A percentile compares a stretch with the other conserved stretches of the same genome.
Evolutionary conservation across 1,140 invertebrate species (phyloP).

Genomic region (Augochlora pura): DNA sequence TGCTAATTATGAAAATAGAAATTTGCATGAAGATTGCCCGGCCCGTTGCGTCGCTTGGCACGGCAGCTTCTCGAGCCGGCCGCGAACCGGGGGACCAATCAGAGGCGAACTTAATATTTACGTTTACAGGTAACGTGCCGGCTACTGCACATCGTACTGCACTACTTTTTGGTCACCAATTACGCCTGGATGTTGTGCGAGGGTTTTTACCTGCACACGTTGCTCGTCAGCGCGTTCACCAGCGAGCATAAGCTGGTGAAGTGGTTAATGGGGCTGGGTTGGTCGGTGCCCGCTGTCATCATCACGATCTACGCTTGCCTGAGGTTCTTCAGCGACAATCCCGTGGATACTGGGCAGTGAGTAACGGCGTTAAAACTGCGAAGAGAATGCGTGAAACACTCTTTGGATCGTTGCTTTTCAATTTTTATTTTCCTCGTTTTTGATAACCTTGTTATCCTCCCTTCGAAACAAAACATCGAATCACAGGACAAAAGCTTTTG

Average conservation of each 20-base stretch:
- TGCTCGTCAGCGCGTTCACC: conserved; percentile 94
- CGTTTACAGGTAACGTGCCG: conserved; percentile 88
- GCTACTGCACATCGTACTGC: conserved; percentile 89
- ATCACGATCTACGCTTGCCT: conserved; percentile 85
- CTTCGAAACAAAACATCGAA: too few species aligned
- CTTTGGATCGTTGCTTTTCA: too few species aligned
- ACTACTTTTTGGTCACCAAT: conserved; percentile 94
- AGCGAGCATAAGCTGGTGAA: conserved; percentile 91
- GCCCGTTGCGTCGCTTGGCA: background rate
- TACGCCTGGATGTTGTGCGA: conserved; percentile 98
- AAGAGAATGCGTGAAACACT: too few species aligned
- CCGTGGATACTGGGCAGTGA: conserved; percentile 84
- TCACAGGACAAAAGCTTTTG: too few species aligned
- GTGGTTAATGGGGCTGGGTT: conserved; percentile 91
- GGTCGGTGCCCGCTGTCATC: conserved; percentile 89
- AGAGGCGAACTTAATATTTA: background rate
- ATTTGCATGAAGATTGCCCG: background rate
- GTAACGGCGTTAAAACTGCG: conserved; percentile 60
- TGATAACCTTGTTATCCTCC: too few species aligned
- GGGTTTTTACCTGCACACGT: conserved; percentile 95
- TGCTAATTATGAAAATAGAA: too few species aligned
- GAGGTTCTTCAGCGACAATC: conserved; percentile 80
- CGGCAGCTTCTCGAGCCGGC: too few species aligned
- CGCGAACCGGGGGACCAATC: background rate
- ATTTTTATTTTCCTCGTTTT: too few species aligned